Conservation (phyloP, 2,888 invertebrate species). For the Clostera curtula region DNA sequence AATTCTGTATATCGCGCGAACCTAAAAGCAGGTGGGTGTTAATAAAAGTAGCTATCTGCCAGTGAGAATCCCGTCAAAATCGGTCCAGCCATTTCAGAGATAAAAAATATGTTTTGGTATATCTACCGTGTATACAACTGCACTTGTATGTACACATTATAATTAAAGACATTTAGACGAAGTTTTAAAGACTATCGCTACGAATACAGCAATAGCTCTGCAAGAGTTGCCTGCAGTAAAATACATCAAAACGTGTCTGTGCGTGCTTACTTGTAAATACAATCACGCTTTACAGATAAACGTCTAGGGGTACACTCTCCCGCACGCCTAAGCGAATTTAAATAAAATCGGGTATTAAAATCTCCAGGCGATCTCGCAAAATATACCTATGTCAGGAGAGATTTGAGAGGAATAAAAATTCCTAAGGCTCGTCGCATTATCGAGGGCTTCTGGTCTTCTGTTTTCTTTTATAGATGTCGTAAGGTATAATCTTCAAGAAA, state of each 20-base stretch:
- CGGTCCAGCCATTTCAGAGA: too few relatives aligned
- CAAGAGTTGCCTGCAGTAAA: too few relatives aligned
- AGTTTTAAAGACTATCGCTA: too few relatives aligned
- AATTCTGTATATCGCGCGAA: too few relatives aligned
- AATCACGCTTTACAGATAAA: conserved; percentile 67
- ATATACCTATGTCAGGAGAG: conserved; percentile 73
- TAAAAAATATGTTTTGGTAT: too few relatives aligned
- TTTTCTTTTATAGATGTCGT: conserved; percentile 75
- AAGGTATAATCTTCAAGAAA: conserved; percentile 75
- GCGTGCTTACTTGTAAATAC: conserved; percentile 54
- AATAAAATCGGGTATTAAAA: conserved; percentile 73
- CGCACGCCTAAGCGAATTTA: conserved; percentile 69
- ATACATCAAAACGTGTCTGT: conserved; percentile 11
- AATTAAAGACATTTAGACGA: too few relatives aligned
- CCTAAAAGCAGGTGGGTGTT: too few relatives aligned
- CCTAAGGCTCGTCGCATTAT: conserved; percentile 70
- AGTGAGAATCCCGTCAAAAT: too few relatives aligned
- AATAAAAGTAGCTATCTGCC: too few relatives aligned
- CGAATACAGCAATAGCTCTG: too few relatives aligned
- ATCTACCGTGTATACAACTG: too few relatives aligned
- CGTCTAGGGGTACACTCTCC: conserved; percentile 61
- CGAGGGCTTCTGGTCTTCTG: conserved; percentile 67
- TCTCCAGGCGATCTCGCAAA: conserved; percentile 68
- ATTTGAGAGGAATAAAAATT: conserved; percentile 74
- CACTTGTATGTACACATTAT: too few relatives aligned